Percentiles rank a stretch among this genome's conserved stretches.
phyloP scores from a whole-genome alignment of 2,888 invertebrate species.

The Eupithecia subumbrata region DNA sequence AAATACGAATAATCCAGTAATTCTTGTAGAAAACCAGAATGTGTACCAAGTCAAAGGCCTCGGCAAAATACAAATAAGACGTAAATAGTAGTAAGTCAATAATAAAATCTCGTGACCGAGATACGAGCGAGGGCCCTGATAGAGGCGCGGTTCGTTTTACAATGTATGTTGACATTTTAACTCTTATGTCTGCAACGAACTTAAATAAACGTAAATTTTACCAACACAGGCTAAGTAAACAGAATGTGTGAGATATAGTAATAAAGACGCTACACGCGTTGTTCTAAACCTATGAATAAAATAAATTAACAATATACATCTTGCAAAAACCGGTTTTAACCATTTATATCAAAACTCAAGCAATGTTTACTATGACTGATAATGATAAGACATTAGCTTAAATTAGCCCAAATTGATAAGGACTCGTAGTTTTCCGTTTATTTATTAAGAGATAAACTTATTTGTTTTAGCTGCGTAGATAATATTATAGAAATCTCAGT shows the following conservation, averaged over 20 bases:
- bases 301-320: not conserved
- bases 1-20: not conserved
- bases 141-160: not conserved
- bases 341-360: not conserved
- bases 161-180: not conserved
- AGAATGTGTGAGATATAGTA: not conserved
- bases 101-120: not conserved
- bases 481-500: not conserved
- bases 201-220: not conserved
- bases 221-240: not conserved
- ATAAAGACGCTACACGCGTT: not conserved
- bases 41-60: not conserved
- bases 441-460: not conserved
- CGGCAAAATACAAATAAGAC: not conserved
- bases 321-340: not conserved
- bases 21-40: not conserved
- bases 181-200: not conserved
- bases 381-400: conserved; percentile 4
- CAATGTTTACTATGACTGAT: not conserved
- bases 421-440: conserved; percentile 13
- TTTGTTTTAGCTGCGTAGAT: not conserved
- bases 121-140: not conserved
- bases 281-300: not conserved
- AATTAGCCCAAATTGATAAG: conserved; percentile 9
- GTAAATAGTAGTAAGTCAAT: not conserved